phyloP scores from a whole-genome alignment of 2,113 vertebrate species.

The Datnioides undecimradiatus region DNA sequence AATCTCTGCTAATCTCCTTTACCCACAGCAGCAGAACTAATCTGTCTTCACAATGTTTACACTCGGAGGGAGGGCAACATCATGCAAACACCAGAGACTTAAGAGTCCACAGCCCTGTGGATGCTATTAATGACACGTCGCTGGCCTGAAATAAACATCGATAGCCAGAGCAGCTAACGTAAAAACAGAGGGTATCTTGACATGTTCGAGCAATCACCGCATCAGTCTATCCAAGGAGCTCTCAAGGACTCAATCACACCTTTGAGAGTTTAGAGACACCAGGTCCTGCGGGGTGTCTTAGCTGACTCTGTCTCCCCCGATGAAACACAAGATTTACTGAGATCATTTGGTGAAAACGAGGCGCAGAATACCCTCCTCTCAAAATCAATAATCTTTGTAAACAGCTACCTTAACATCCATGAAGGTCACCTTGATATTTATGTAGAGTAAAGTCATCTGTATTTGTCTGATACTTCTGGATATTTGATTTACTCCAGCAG shows the following conservation, averaged over 20 bases:
- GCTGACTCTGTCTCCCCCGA: conserved; percentile 6
- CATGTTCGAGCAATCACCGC: conserved; percentile 42
- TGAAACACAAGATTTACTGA: conserved; percentile 50
- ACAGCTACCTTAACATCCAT: conserved; percentile 12
- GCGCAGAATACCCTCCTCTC: neutral
- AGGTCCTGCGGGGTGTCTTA: conserved; percentile 28
- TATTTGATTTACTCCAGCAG: neutral
- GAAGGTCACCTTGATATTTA: conserved; percentile 47
- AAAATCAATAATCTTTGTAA: conserved; percentile 52
- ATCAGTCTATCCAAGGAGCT: conserved; percentile 46
- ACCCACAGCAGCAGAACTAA: conserved; percentile 76
- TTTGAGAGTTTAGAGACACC: conserved; percentile 29
- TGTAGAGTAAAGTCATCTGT: conserved; percentile 15
- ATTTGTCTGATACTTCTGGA: conserved; percentile 18
- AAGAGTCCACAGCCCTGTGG: conserved; percentile 55
- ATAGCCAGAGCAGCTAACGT: conserved; percentile 14
- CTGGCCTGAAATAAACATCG: conserved; percentile 42
- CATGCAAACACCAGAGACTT: conserved; percentile 58
- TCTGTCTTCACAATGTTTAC: conserved; percentile 75
- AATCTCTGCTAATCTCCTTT: conserved; percentile 82
- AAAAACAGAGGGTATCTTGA: conserved; percentile 23
- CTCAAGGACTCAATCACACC: conserved; percentile 54
- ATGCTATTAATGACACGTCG: conserved; percentile 57
- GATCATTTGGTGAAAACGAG: conserved; percentile 51
- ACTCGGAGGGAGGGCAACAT: conserved; percentile 55